Percentiles rank a stretch among this genome's conserved stretches.
Conservation (phyloP, 2,797 vertebrate species). For the Hippoglossus hippoglossus region DNA sequence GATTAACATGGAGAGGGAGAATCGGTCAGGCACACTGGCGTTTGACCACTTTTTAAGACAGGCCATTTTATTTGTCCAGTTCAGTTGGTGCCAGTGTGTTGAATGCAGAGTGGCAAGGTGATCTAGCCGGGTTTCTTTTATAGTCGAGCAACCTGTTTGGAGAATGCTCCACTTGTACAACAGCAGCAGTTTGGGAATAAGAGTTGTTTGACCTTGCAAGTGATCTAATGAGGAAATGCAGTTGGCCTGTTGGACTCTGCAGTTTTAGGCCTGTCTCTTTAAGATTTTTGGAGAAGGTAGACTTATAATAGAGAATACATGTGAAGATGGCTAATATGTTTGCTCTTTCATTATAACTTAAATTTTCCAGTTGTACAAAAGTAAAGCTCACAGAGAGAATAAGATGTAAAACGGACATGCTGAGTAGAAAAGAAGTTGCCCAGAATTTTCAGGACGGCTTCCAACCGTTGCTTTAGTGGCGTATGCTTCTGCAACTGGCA, state of each 20-base stretch:
- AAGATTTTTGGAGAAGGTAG: slow-evolving; percentile 25
- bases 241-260: slow-evolving; percentile 17
- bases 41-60: slow-evolving; percentile 56
- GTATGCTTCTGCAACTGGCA: slow-evolving; percentile 18
- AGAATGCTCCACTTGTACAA: slow-evolving; percentile 46
- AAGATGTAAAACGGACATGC: slow-evolving; percentile 17
- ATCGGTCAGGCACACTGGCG: slow-evolving; percentile 33
- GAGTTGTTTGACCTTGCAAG: slow-evolving; percentile 60
- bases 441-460: slow-evolving; percentile 17
- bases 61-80: slow-evolving; percentile 48
- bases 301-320: slow-evolving; percentile 41
- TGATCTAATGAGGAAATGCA: slow-evolving; percentile 50
- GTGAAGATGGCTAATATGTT: slow-evolving; percentile 22
- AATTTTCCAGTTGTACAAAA: slow-evolving; percentile 11
- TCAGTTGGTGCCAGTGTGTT: slow-evolving; percentile 41
- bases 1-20: slow-evolving; percentile 57
- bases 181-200: slow-evolving; percentile 57
- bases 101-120: slow-evolving; percentile 51
- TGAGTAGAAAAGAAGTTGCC: slow-evolving; percentile 17
- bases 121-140: slow-evolving; percentile 41
- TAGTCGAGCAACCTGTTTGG: slow-evolving; percentile 52
- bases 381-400: not conserved
- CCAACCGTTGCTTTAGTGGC: slow-evolving; percentile 24
- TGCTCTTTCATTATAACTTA: slow-evolving; percentile 25
- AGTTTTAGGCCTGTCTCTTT: slow-evolving; percentile 28